A percentile compares a stretch with the other conserved stretches of the same genome.
Conservation (phyloP, 23 tunicate genomes). For the Botrylloides violaceus region DNA sequence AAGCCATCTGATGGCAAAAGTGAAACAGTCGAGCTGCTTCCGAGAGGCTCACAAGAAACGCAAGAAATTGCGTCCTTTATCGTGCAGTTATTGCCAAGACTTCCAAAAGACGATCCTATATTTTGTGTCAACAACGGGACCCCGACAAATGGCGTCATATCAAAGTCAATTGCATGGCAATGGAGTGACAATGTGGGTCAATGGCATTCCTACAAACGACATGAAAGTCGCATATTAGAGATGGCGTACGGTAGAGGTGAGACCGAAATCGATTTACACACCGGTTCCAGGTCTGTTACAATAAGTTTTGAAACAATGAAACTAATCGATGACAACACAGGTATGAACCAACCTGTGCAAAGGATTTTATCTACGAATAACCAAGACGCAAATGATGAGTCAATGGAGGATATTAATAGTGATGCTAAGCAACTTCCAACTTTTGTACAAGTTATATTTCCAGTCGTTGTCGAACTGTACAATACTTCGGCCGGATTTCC, state of each 20-base stretch:
- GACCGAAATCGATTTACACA: constrained; percentile 44
- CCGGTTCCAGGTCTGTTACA: constrained; percentile 40
- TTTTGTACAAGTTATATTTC: constrained; percentile 59
- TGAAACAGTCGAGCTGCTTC: constrained; percentile 39
- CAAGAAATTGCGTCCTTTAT: constrained; percentile 73
- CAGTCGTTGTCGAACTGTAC: constrained; percentile 68
- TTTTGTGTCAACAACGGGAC: constrained; percentile 45
- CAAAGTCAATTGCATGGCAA: constrained; percentile 39
- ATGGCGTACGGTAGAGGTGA: constrained; percentile 62
- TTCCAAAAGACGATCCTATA: constrained; percentile 70
- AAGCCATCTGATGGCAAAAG: constrained; percentile 38
- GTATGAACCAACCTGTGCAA: constrained; percentile 39
- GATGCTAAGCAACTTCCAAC: constrained; percentile 11
- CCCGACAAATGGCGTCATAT: constrained; percentile 7
- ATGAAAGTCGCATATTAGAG: constrained; percentile 69
- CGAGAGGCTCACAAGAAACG: constrained; percentile 78
- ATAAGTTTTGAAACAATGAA: constrained; percentile 69
- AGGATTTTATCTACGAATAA: constrained; percentile 2
- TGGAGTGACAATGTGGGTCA: constrained; percentile 48
- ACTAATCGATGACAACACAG: constrained; percentile 76
- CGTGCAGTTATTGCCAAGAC: constrained; percentile 63
- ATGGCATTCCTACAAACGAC: constrained; percentile 61
- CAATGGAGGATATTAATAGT: neutral
- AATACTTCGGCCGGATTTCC: constrained; percentile 91
- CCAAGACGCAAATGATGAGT: neutral